Evolutionary conservation across 92 coral and sea anemone species (phyloP).

Genomic region (Epizoanthus fatuus): DNA sequence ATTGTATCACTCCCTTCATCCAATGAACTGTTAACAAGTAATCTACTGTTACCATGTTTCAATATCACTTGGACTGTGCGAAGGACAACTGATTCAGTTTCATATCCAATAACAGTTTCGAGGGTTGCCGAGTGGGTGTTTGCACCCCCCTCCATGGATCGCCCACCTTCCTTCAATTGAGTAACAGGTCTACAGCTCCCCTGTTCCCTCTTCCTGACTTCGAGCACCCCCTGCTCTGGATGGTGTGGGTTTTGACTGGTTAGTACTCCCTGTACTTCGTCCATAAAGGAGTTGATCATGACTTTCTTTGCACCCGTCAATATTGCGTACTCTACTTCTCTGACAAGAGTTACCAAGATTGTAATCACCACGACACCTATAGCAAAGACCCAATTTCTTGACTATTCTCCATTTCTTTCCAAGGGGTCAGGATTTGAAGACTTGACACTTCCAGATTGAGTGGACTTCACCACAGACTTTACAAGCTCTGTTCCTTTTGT

Average conservation of each 20-base stretch:
- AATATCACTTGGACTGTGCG: constrained; percentile 64
- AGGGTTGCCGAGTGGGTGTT: constrained; percentile 14
- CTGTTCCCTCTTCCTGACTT: background rate
- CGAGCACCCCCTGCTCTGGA: background rate
- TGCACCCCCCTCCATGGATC: constrained; percentile 16
- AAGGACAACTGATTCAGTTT: constrained; percentile 44
- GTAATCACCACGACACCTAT: constrained; percentile 66
- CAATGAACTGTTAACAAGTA: constrained; percentile 62
- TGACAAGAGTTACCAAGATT: constrained; percentile 58
- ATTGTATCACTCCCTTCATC: constrained; percentile 71
- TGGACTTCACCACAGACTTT: constrained; percentile 53
- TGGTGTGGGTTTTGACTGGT: background rate
- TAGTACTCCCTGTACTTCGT: background rate
- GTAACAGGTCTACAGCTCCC: background rate
- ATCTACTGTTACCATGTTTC: constrained; percentile 56
- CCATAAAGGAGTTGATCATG: constrained; percentile 38
- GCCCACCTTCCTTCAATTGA: background rate
- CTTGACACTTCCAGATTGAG: constrained; percentile 64
- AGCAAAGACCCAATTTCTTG: constrained; percentile 65
- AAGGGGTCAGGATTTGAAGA: constrained; percentile 46
- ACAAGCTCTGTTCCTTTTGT: constrained; percentile 40
- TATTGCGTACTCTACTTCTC: constrained; percentile 42
- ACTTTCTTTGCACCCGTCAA: constrained; percentile 33
- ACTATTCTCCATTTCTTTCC: constrained; percentile 63
- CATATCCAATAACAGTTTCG: constrained; percentile 46